These are phyloP conservation scores for Brachionus angularis DNA, from an alignment of 1,140 invertebrate genomes.

Conservation along the genomic window DNA sequence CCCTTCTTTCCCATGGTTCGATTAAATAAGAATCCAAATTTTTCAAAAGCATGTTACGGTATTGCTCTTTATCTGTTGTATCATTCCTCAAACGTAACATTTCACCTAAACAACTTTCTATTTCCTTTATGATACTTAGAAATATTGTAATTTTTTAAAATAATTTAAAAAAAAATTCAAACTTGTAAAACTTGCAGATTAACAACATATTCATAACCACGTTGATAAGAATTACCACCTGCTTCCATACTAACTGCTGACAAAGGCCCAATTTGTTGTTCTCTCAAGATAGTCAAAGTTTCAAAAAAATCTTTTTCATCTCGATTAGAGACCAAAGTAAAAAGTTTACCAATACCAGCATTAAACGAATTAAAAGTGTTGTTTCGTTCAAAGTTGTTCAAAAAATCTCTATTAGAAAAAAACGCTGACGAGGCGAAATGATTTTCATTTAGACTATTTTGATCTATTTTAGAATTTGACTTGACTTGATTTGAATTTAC, in stretches of 20 bases:
- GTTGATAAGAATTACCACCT: conserved; percentile 68
- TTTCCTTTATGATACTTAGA: too few relatives aligned
- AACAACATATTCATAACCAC: conserved; percentile 74
- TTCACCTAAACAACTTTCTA: conserved; percentile 32
- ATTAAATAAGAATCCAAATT: conserved; percentile 37
- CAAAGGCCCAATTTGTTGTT: conserved; percentile 65
- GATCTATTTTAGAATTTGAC: conserved; percentile 62
- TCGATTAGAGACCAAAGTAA: neutral
- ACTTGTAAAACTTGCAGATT: conserved; percentile 60
- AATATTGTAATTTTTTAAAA: too few relatives aligned
- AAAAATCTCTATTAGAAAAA: conserved; percentile 14
- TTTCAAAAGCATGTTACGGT: conserved; percentile 27
- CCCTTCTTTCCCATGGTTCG: conserved; percentile 31
- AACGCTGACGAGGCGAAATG: neutral
- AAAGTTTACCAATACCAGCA: conserved; percentile 33
- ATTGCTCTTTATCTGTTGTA: conserved; percentile 25
- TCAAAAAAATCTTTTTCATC: conserved; percentile 13
- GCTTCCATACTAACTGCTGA: conserved; percentile 63
- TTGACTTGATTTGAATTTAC: conserved; percentile 61
- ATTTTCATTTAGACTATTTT: conserved; percentile 52
- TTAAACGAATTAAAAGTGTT: conserved; percentile 34
- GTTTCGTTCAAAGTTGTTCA: conserved; percentile 13
- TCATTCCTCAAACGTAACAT: conserved; percentile 24
- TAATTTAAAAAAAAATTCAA: conserved; percentile 45
- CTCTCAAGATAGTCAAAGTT: neutral